Evolutionary conservation across 2,888 invertebrate species (phyloP).

Genomic region (Polia nebulosa): DNA sequence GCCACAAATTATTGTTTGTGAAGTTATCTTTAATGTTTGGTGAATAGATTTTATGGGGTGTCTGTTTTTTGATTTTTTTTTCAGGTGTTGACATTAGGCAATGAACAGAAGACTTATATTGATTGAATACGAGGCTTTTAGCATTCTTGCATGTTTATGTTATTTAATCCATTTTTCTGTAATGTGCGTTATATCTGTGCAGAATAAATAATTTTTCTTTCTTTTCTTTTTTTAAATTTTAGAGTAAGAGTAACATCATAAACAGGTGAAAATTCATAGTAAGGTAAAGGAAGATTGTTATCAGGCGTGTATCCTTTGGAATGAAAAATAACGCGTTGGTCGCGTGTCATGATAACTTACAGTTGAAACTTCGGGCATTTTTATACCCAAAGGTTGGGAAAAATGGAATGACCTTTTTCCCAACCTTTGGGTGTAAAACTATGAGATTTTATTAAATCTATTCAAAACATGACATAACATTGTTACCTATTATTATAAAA

Average conservation of each 20-base stretch:
- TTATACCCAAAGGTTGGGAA: too few species aligned
- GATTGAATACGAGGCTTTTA: too few species aligned
- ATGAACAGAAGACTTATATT: too few species aligned
- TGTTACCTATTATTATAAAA: conserved; percentile 19
- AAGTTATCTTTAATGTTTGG: conserved; percentile 77
- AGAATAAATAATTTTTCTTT: too few species aligned
- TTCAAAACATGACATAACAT: conserved; percentile 1
- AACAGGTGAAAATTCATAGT: background rate
- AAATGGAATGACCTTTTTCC: conserved; percentile 1
- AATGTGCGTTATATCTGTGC: too few species aligned
- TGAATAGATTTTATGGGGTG: conserved; percentile 64
- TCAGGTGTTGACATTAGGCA: too few species aligned
- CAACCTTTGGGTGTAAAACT: too few species aligned
- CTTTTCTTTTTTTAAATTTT: too few species aligned
- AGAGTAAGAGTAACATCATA: background rate
- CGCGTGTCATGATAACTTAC: background rate
- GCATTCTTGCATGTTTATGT: too few species aligned
- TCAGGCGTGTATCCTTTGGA: conserved; percentile 5
- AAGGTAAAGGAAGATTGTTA: background rate
- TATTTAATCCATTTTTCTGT: too few species aligned
- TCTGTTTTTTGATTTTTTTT: conserved; percentile 17
- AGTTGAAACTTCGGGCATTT: background rate
- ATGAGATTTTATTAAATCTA: background rate
- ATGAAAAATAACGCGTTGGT: background rate
- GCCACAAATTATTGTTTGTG: conserved; percentile 73